phyloP scores from a whole-genome alignment of 1,140 invertebrate species.

The Sycophila sp. region DNA sequence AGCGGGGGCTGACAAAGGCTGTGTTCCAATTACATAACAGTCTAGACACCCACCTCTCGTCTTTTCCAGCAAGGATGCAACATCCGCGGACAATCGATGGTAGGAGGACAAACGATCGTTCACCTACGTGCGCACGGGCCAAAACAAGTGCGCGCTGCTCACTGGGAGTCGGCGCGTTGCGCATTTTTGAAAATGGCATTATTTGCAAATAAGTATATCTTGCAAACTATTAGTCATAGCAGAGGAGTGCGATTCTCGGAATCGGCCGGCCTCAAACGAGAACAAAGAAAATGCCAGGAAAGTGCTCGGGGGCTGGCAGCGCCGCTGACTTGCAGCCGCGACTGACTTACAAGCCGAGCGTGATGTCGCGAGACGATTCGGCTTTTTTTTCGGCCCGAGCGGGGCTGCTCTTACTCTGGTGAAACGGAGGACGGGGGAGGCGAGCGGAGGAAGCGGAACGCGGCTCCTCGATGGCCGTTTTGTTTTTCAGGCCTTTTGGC shows the following conservation, averaged over 20 bases:
- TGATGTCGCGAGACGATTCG: background rate
- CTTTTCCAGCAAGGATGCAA: conserved; percentile 33
- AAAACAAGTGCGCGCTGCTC: conserved; percentile 30
- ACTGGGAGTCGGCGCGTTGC: background rate
- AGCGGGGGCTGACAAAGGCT: conserved; percentile 39
- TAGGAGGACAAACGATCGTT: conserved; percentile 41
- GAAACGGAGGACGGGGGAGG: no score
- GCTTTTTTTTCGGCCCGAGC: background rate
- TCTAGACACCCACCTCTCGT: conserved; percentile 39
- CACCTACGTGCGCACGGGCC: conserved; percentile 23
- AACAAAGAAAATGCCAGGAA: conserved; percentile 33
- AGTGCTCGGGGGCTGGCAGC: background rate
- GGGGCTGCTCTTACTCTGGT: no score
- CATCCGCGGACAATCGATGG: conserved; percentile 37
- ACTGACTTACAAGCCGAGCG: background rate
- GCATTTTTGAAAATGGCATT: conserved; percentile 37
- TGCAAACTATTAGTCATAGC: conserved; percentile 37
- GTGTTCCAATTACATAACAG: conserved; percentile 42
- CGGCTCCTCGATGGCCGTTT: conserved; percentile 1
- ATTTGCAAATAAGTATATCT: conserved; percentile 40
- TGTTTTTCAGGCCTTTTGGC: conserved; percentile 18
- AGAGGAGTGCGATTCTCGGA: conserved; percentile 14
- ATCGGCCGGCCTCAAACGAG: background rate
- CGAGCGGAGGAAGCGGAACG: conserved; percentile 8
- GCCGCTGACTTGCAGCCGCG: background rate